A percentile compares a stretch with the other conserved stretches of the same genome.
Conservation (phyloP, 1,140 invertebrate genomes). For the Battus philenor region DNA sequence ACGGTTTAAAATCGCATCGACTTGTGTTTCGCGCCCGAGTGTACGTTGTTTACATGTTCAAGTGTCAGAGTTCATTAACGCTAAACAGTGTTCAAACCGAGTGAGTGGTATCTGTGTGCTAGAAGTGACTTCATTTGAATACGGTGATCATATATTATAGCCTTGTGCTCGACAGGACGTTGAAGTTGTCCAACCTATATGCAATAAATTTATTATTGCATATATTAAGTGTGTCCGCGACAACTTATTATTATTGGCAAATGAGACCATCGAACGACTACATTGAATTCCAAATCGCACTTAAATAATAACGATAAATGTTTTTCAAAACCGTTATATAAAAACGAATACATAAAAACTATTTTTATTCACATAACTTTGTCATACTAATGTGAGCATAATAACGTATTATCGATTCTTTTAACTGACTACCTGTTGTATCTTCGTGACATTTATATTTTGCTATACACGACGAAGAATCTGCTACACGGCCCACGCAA, state of each 20-base stretch:
- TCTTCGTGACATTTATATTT: slow-evolving; percentile 16
- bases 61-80: slow-evolving; percentile 55
- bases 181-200: slow-evolving; percentile 33
- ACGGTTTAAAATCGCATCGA: background rate
- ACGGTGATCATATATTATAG: slow-evolving; percentile 50
- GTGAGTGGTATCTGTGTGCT: slow-evolving; percentile 48
- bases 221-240: slow-evolving; percentile 51
- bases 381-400: no score
- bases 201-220: slow-evolving; percentile 46
- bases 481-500: slow-evolving; percentile 21
- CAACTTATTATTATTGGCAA: slow-evolving; percentile 42
- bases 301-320: slow-evolving; percentile 21
- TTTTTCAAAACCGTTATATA: slow-evolving; percentile 14
- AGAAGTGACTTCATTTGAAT: slow-evolving; percentile 45
- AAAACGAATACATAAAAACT: slow-evolving; percentile 13
- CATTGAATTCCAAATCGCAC: slow-evolving; percentile 34
- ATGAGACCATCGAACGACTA: slow-evolving; percentile 34
- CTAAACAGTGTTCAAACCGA: slow-evolving; percentile 36
- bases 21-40: slow-evolving; percentile 18
- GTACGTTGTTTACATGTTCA: slow-evolving; percentile 27
- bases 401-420: no score
- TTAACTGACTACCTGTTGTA: slow-evolving; percentile 20
- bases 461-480: no score
- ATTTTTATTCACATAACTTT: no score
- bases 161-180: slow-evolving; percentile 42